Evolutionary conservation across 2,888 invertebrate species (phyloP), one percentile per base, ranked within the genome.

Genomic region (Autographa pulchrina): DNA sequence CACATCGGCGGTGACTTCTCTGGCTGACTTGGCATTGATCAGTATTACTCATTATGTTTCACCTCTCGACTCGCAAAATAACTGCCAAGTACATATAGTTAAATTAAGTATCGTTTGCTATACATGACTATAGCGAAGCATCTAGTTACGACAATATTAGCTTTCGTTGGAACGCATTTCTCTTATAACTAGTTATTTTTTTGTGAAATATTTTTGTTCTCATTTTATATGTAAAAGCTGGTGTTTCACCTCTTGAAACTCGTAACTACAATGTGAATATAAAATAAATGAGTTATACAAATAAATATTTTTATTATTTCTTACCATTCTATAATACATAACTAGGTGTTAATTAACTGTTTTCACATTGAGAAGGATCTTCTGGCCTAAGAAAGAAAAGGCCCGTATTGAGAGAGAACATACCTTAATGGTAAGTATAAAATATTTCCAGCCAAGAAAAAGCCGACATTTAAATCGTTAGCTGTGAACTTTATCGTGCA

Each of bases 211-310:
- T 92, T 94, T 84, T 94, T 95, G 94, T 96, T 95, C 93, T 93
- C 94, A 93, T 94, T 94, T 94, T 94, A 91, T 94, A 94, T 92
- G 91, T 93, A 91, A 92, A 84, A 88, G 93, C 93, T 92, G 90
- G 90, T 91, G 94, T 94, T 95, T 93, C 94, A 89, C 85, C 83
- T 89, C 87, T 89, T 92, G 95, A 89, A 93, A 94, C 92, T 88
- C 90, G 89, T 92, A 92, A 94, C 93, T 90, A 93, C 92, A 92
- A 94, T 96, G 95, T 96, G 96, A 95, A 96, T 95, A 95, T 95
- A 92, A 94, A 96, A 96, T 96, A 96, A 96, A 96, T 95, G 94
- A 95, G 95, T 95, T 95, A 95, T 95, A 95, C 94, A 95, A 95
- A 94, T 90, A 89, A 85, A 80, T 74, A 16, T 85, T 80, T 77